phyloP scores from a whole-genome alignment of 2,888 invertebrate species.

The Agriopis leucophaearia region DNA sequence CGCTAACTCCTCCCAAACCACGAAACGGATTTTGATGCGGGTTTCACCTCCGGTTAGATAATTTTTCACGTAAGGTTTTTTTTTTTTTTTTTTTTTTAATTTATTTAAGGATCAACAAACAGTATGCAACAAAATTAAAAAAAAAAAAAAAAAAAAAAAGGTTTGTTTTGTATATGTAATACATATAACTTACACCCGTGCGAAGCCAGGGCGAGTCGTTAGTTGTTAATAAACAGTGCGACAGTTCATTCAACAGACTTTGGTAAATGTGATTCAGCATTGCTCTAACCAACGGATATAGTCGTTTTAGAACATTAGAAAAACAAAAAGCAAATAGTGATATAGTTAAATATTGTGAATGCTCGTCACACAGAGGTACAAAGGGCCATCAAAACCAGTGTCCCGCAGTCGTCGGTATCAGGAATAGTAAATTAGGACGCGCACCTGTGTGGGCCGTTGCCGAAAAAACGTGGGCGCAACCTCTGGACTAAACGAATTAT shows the following conservation, averaged over 20 bases:
- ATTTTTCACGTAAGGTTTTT: no score
- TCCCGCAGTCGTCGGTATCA: conserved; percentile 68
- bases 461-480: conserved; percentile 82
- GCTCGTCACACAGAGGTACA: conserved; percentile 58
- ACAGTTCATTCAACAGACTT: background rate
- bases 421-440: conserved; percentile 83
- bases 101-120: no score
- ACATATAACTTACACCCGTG: no score
- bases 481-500: conserved; percentile 84
- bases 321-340: conserved; percentile 13
- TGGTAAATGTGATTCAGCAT: background rate
- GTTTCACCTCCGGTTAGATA: no score
- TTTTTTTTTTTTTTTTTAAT: no score
- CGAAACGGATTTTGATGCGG: no score
- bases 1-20: no score
- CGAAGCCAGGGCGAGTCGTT: no score
- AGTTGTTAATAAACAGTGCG: no score
- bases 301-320: background rate
- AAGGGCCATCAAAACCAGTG: conserved; percentile 71
- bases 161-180: no score
- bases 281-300: background rate
- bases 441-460: conserved; percentile 83
- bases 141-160: no score
- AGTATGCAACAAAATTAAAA: no score
- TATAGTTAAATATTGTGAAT: conserved; percentile 49